These are phyloP conservation scores for Sciaenops ocellatus DNA, from an alignment of 2,797 vertebrate genomes.

Conservation along the genomic window DNA sequence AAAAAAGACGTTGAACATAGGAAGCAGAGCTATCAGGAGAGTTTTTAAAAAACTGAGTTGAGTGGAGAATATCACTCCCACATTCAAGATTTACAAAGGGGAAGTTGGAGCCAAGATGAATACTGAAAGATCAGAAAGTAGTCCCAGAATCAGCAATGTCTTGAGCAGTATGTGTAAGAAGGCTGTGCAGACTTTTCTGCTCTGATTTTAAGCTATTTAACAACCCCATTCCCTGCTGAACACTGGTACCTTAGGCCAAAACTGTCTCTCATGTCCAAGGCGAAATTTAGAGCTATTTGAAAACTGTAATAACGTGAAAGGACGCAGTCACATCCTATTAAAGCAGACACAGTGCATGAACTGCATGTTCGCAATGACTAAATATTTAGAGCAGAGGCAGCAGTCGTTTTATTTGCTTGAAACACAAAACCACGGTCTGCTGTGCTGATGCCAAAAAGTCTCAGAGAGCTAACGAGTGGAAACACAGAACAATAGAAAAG, in stretches of 20 bases:
- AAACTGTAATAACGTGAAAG: slow-evolving; percentile 64
- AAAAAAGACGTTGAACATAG: slow-evolving; percentile 65
- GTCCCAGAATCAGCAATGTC: slow-evolving; percentile 55
- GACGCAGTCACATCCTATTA: slow-evolving; percentile 71
- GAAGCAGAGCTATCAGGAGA: slow-evolving; percentile 65
- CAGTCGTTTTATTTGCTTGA: slow-evolving; percentile 70
- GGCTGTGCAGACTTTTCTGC: slow-evolving; percentile 41
- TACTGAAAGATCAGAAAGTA: slow-evolving; percentile 58
- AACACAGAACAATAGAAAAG: slow-evolving; percentile 54
- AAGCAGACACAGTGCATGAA: slow-evolving; percentile 61
- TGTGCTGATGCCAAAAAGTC: slow-evolving; percentile 54
- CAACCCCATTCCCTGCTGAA: slow-evolving; percentile 63
- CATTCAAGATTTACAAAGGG: slow-evolving; percentile 59
- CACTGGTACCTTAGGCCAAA: slow-evolving; percentile 52
- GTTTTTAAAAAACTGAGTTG: slow-evolving; percentile 36
- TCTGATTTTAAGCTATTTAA: slow-evolving; percentile 70
- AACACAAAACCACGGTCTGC: slow-evolving; percentile 58
- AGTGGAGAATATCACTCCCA: slow-evolving; percentile 60
- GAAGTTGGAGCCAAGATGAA: slow-evolving; percentile 65
- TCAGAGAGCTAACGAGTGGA: slow-evolving; percentile 49
- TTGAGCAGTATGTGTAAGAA: slow-evolving; percentile 49
- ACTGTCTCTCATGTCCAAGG: slow-evolving; percentile 51
- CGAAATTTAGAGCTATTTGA: slow-evolving; percentile 59
- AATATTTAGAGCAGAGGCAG: slow-evolving; percentile 77
- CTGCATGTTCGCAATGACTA: slow-evolving; percentile 59